Evolutionary conservation across 1,140 invertebrate genomes (phyloP).

Genomic region (Atta texana): DNA sequence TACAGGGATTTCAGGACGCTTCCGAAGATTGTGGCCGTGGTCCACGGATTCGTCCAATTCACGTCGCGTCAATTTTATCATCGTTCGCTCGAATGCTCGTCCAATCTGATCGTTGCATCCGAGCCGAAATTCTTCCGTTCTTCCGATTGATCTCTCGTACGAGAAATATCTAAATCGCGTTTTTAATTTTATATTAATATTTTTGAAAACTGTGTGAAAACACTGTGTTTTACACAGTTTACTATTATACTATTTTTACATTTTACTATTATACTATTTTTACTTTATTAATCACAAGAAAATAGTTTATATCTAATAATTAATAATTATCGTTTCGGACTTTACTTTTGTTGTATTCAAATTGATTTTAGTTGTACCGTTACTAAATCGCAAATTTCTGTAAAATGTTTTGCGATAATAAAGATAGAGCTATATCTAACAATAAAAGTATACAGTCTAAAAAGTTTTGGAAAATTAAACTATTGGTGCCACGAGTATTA

Average conservation of each 20-base stretch:
- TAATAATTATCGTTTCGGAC: too few species aligned
- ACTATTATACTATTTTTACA: too few species aligned
- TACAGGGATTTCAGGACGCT: conserved; percentile 54
- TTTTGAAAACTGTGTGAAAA: background rate
- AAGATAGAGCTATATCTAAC: too few species aligned
- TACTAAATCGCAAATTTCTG: too few species aligned
- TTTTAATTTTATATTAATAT: background rate
- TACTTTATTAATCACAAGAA: background rate
- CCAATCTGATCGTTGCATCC: background rate
- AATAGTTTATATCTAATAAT: background rate
- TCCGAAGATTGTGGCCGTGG: conserved; percentile 12
- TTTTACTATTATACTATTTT: too few species aligned
- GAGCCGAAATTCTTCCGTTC: background rate
- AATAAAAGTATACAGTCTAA: too few species aligned
- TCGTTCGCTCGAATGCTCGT: background rate
- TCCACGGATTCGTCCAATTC: conserved; percentile 28
- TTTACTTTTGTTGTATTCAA: too few species aligned
- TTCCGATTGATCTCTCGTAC: background rate
- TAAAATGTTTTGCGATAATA: too few species aligned
- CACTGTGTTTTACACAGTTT: too few species aligned
- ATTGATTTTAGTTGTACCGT: too few species aligned
- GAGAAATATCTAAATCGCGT: background rate
- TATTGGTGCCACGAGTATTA: too few species aligned
- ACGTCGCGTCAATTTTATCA: conserved; percentile 38
- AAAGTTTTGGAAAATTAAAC: too few species aligned